These are phyloP conservation scores for Megamerina dolium DNA, from an alignment of 2,888 invertebrate species.

Conservation along the genomic window DNA sequence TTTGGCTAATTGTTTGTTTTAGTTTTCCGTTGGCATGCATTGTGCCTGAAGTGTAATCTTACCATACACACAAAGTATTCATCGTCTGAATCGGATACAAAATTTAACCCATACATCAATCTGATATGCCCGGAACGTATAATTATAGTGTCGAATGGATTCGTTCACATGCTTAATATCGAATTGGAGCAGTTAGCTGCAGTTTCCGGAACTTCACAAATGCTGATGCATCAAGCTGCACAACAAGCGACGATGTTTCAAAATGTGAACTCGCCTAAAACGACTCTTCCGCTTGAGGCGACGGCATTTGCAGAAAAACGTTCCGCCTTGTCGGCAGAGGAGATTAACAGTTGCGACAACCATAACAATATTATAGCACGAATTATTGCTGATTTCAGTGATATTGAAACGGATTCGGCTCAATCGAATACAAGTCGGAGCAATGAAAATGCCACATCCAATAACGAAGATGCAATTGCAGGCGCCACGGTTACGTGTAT, in stretches of 20 bases:
- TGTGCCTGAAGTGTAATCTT: constrained; percentile 83
- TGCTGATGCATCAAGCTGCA: constrained; percentile 5
- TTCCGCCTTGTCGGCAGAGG: constrained; percentile 15
- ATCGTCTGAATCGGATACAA: constrained; percentile 78
- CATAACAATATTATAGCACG: constrained; percentile 58
- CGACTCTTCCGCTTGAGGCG: constrained; percentile 19
- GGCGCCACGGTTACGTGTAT: constrained; percentile 12
- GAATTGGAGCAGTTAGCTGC: constrained; percentile 51
- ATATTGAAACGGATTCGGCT: constrained; percentile 55
- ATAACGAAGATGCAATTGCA: constrained; percentile 17
- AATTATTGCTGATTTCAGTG: constrained; percentile 59
- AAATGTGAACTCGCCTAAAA: constrained; percentile 10
- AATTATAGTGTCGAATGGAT: constrained; percentile 78
- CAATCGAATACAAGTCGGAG: constrained; percentile 33
- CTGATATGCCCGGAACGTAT: constrained; percentile 67
- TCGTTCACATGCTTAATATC: constrained; percentile 69
- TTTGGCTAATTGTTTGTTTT: constrained; percentile 12
- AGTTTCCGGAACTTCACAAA: background rate
- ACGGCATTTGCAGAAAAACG: constrained; percentile 19
- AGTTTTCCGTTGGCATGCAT: constrained; percentile 58
- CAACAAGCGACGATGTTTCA: constrained; percentile 14
- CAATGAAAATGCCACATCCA: constrained; percentile 24
- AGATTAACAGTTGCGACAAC: constrained; percentile 38
- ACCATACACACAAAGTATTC: constrained; percentile 90
- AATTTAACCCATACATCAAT: constrained; percentile 65